Conservation (phyloP, 2,113 vertebrate genomes). For the Atlantisia rogersi region DNA sequence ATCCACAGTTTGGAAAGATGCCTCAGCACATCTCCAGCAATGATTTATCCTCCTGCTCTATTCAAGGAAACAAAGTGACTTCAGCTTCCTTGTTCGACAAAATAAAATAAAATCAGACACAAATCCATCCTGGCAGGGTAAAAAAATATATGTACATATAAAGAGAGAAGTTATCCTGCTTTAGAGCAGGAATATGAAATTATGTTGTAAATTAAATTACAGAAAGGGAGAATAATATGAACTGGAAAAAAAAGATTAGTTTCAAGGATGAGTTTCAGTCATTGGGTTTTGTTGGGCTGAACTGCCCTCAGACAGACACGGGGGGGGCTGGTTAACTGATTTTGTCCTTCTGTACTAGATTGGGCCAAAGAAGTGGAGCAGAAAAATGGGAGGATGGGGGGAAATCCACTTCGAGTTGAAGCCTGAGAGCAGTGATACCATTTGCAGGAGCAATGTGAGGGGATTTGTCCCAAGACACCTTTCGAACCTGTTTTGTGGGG, state of each 20-base stretch:
- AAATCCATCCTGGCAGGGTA: constrained; percentile 56
- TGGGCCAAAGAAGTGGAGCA: not conserved
- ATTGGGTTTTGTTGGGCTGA: not conserved
- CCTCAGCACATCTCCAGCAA: constrained; percentile 45
- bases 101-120: constrained; percentile 59
- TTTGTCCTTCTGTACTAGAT: not conserved
- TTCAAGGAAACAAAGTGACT: constrained; percentile 50
- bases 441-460: not conserved
- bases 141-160: constrained; percentile 56
- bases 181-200: constrained; percentile 68
- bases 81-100: constrained; percentile 63
- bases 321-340: not conserved
- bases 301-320: not conserved
- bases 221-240: constrained; percentile 37
- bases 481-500: not conserved
- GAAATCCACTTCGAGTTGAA: not conserved
- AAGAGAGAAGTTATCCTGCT: constrained; percentile 62
- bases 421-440: not conserved
- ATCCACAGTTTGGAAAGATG: constrained; percentile 46
- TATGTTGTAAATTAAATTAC: constrained; percentile 65
- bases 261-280: constrained; percentile 35
- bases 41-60: constrained; percentile 61
- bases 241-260: constrained; percentile 50
- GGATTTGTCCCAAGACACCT: not conserved
- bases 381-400: not conserved